A percentile compares a stretch with the other conserved stretches of the same genome.
phyloP scores from a whole-genome alignment of 2,797 vertebrate genomes.

The Siniperca undulata region DNA sequence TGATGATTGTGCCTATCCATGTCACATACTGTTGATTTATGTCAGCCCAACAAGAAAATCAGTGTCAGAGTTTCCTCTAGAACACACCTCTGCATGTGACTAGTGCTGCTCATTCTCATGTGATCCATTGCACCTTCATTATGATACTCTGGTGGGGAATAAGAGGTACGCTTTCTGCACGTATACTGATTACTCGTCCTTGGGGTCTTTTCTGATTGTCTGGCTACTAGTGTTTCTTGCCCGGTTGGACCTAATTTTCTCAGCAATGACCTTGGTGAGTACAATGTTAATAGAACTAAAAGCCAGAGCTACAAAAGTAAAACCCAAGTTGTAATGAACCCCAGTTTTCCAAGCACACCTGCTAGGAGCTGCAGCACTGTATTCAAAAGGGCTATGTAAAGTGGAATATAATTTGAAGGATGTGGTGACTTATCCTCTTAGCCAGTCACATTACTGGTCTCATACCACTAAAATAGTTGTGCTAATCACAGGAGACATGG shows the following conservation, averaged over 20 bases:
- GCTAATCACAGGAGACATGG: background rate
- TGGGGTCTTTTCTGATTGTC: slow-evolving; percentile 53
- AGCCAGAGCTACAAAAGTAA: background rate
- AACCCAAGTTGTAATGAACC: background rate
- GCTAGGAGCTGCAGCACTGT: background rate
- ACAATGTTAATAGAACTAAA: slow-evolving; percentile 10
- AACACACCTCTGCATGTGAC: background rate
- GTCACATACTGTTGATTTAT: background rate
- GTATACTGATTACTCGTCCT: slow-evolving; percentile 71
- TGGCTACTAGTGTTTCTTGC: slow-evolving; percentile 16
- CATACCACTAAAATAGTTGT: background rate
- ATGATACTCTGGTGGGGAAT: slow-evolving; percentile 53
- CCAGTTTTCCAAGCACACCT: background rate
- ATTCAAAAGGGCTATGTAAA: background rate
- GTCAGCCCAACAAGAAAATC: background rate
- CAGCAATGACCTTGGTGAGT: slow-evolving; percentile 15
- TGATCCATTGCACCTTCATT: slow-evolving; percentile 47
- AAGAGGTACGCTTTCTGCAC: slow-evolving; percentile 48
- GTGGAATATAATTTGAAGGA: slow-evolving; percentile 1
- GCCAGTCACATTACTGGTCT: slow-evolving; percentile 13
- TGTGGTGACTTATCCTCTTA: slow-evolving; percentile 5
- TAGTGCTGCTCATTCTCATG: slow-evolving; percentile 50
- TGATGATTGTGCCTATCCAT: background rate
- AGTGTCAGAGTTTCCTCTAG: background rate
- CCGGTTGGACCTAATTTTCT: slow-evolving; percentile 13